Evolutionary conservation across 2,888 invertebrate species (phyloP).

Genomic region (Eilema caniola): DNA sequence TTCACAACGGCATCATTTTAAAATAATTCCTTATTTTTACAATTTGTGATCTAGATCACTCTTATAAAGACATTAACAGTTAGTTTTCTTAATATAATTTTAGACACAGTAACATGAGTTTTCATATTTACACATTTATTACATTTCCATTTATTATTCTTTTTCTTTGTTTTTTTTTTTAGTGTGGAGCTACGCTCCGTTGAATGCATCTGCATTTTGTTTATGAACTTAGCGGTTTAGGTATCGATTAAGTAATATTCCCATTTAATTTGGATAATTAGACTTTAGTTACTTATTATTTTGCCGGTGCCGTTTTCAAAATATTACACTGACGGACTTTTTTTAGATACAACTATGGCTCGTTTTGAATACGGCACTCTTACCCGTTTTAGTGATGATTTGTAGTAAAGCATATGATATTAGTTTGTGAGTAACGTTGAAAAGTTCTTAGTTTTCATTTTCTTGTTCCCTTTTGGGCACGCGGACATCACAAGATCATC

Average conservation of each 20-base stretch:
- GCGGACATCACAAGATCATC: slow-evolving; percentile 25
- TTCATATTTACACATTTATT: slow-evolving; percentile 56
- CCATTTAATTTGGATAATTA: slow-evolving; percentile 76
- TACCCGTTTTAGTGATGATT: slow-evolving; percentile 63
- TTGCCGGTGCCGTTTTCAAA: slow-evolving; percentile 71
- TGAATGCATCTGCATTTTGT: slow-evolving; percentile 75
- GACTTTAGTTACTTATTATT: slow-evolving; percentile 68
- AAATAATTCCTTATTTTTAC: slow-evolving; percentile 80
- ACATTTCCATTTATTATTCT: slow-evolving; percentile 73
- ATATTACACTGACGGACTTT: slow-evolving; percentile 25
- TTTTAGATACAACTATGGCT: slow-evolving; percentile 45
- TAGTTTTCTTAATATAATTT: slow-evolving; percentile 74
- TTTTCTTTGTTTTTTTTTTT: slow-evolving; percentile 57
- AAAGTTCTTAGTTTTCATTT: slow-evolving; percentile 51
- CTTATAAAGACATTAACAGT: slow-evolving; percentile 86
- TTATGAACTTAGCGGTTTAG: slow-evolving; percentile 70
- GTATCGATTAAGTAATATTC: slow-evolving; percentile 82
- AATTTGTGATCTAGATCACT: slow-evolving; percentile 84
- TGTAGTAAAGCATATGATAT: slow-evolving; percentile 66
- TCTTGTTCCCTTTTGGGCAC: slow-evolving; percentile 44
- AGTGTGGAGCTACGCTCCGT: slow-evolving; percentile 61
- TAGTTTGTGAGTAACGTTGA: slow-evolving; percentile 63
- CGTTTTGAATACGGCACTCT: slow-evolving; percentile 70
- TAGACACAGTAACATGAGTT: slow-evolving; percentile 71
- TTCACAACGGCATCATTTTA: slow-evolving; percentile 71